These are phyloP conservation scores for Psilanteris sp. DNA, from an alignment of 1,140 invertebrate genomes.

Conservation along the genomic window DNA sequence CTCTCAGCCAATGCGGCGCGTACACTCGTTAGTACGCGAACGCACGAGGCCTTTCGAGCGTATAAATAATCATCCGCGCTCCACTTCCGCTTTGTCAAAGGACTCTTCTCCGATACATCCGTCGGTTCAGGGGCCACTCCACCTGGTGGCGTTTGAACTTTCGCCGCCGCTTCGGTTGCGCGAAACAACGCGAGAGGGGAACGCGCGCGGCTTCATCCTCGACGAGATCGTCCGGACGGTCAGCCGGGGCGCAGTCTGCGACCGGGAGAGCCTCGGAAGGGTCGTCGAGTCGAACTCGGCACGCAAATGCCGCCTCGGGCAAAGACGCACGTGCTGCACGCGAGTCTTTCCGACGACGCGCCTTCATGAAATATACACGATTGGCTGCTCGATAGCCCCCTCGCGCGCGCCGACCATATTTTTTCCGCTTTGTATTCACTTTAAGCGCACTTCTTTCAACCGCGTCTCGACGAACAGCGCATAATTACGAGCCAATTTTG, in stretches of 20 bases:
- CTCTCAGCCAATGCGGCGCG: neutral
- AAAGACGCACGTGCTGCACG: constrained; percentile 27
- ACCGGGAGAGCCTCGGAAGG: neutral
- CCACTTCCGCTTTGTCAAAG: constrained; percentile 12
- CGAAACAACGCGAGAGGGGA: no score
- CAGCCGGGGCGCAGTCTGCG: neutral
- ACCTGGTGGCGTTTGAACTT: neutral
- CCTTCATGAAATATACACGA: constrained; percentile 24
- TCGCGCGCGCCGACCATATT: neutral
- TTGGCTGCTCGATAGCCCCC: neutral
- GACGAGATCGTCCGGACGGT: constrained; percentile 2
- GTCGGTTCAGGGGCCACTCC: neutral
- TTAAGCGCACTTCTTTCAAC: no score
- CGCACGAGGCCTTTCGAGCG: constrained; percentile 1
- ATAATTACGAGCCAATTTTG: constrained; percentile 29
- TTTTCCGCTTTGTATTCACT: neutral
- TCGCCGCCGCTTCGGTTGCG: neutral
- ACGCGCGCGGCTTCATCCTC: neutral
- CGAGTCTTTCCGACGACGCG: constrained; percentile 6
- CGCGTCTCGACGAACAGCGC: constrained; percentile 21
- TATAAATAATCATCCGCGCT: constrained; percentile 13
- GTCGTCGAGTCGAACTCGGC: neutral
- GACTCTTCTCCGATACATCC: constrained; percentile 7
- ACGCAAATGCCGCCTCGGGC: constrained; percentile 2
- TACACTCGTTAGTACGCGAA: neutral